Conservation (phyloP, 2,888 invertebrate genomes). For the Dyspetes luteomarginatus region DNA sequence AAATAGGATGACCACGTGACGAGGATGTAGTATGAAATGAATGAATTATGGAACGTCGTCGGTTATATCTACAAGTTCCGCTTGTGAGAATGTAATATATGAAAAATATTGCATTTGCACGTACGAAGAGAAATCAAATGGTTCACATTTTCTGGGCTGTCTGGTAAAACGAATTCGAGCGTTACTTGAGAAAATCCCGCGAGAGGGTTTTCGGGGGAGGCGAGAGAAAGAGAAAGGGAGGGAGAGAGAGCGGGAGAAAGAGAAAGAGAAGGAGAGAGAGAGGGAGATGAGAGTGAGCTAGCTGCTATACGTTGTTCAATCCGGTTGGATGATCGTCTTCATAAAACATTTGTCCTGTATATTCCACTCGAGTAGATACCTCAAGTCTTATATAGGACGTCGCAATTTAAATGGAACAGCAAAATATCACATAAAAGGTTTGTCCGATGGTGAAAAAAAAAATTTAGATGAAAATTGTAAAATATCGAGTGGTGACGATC, state of each 20-base stretch:
- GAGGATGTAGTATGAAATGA: neutral
- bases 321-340: constrained; percentile 55
- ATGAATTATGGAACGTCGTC: constrained; percentile 52
- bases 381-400: no score
- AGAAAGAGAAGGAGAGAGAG: neutral
- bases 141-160: neutral
- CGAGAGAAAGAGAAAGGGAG: neutral
- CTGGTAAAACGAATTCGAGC: neutral
- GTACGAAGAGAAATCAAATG: constrained; percentile 52
- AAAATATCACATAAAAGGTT: no score
- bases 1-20: neutral
- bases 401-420: no score
- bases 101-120: constrained; percentile 15
- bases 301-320: constrained; percentile 37
- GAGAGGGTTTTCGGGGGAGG: constrained; percentile 11
- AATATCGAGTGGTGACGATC: no score
- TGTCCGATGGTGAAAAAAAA: no score
- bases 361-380: constrained; percentile 19
- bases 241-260: constrained; percentile 2
- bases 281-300: no score
- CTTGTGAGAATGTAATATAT: constrained; percentile 6
- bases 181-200: constrained; percentile 8
- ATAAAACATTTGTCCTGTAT: constrained; percentile 52
- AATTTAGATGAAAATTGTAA: no score
- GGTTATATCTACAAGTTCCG: neutral